Evolutionary conservation across 1,140 invertebrate species (phyloP).

Genomic region (Drosophila ironensis): DNA sequence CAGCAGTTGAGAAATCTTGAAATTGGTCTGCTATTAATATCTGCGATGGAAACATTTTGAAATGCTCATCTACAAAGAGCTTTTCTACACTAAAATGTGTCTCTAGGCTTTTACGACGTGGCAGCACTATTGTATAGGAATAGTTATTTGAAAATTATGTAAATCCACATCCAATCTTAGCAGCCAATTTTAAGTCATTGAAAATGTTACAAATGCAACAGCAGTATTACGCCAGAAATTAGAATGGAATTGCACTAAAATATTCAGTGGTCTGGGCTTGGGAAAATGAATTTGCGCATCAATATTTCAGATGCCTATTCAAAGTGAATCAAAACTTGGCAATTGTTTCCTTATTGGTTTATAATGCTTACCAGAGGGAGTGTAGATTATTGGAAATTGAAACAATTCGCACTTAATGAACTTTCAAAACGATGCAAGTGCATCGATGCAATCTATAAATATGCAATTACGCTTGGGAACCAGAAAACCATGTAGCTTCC

Average conservation of each 20-base stretch:
- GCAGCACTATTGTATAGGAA: no score
- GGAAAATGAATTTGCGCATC: constrained; percentile 15
- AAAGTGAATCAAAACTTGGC: not conserved
- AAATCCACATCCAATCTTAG: no score
- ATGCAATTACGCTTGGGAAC: constrained; percentile 57
- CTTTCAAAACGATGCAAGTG: constrained; percentile 32
- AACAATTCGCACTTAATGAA: constrained; percentile 50
- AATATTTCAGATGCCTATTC: not conserved
- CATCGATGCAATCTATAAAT: constrained; percentile 48
- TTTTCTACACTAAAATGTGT: no score
- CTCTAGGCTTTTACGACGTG: no score
- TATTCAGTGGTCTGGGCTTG: constrained; percentile 10
- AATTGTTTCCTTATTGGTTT: constrained; percentile 19
- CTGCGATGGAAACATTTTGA: not conserved
- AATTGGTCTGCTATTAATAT: not conserved
- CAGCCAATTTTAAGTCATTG: no score
- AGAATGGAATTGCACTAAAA: not conserved
- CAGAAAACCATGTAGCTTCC: constrained; percentile 1
- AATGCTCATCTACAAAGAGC: not conserved
- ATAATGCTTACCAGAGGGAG: constrained; percentile 10
- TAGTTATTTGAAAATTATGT: no score
- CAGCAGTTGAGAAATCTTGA: not conserved
- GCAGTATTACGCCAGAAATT: not conserved
- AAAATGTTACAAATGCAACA: not conserved
- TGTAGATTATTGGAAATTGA: constrained; percentile 19